A percentile compares a stretch with the other conserved stretches of the same genome.
phyloP scores from a whole-genome alignment of 2,113 vertebrate species.

The Coptodon bakossiorum region DNA sequence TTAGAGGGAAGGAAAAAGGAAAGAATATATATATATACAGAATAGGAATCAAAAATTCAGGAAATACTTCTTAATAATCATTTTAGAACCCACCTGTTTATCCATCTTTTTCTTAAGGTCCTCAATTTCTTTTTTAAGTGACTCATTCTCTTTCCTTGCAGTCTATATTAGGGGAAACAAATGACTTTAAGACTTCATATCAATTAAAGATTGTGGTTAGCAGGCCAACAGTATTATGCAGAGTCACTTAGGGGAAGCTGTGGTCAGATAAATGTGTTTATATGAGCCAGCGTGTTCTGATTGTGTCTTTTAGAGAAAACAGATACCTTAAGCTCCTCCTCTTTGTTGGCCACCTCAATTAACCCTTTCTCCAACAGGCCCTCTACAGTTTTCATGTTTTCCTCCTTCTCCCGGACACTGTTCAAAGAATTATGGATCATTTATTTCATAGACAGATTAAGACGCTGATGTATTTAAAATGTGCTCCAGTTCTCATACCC shows the following conservation, averaged over 20 bases:
- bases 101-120: constrained; percentile 74
- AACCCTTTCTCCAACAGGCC: constrained; percentile 86
- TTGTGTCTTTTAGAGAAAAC: neutral
- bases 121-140: constrained; percentile 77
- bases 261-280: neutral
- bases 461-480: neutral
- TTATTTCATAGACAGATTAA: neutral
- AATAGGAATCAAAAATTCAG: neutral
- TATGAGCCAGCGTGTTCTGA: neutral
- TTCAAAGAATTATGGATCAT: neutral
- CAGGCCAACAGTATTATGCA: neutral
- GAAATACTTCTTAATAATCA: neutral
- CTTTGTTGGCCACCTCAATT: constrained; percentile 93
- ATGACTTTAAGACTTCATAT: neutral
- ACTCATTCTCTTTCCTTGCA: constrained; percentile 76
- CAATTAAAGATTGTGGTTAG: neutral
- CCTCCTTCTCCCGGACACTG: constrained; percentile 83
- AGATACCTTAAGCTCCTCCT: constrained; percentile 86
- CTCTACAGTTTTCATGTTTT: constrained; percentile 91
- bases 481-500: constrained; percentile 1
- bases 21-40: neutral
- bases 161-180: constrained; percentile 60
- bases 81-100: constrained; percentile 75
- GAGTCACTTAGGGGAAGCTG: neutral
- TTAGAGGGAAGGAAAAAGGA: neutral